Percentiles rank a stretch among this genome's conserved stretches.
Evolutionary conservation across 2,888 invertebrate genomes (phyloP).

Genomic region (Sabellastarte sp.): DNA sequence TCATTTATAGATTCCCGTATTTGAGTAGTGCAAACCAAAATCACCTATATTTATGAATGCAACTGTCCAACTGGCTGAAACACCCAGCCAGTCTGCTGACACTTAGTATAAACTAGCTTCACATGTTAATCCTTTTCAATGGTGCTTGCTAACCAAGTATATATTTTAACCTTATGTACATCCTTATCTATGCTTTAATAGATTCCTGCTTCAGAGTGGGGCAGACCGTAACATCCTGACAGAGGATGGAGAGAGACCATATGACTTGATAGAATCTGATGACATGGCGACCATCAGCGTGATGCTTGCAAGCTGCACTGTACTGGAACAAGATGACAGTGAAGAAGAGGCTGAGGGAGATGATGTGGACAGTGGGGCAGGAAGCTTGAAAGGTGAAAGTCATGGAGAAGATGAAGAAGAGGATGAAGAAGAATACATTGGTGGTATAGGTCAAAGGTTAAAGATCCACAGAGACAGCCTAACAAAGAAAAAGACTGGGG

Average conservation of each 20-base stretch:
- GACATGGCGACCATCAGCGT: slow-evolving; percentile 50
- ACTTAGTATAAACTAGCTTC: no score
- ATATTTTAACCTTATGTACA: not conserved
- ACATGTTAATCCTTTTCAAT: no score
- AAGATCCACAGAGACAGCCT: no score
- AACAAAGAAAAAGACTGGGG: no score
- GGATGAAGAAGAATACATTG: not conserved
- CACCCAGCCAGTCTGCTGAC: no score
- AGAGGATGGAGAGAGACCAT: slow-evolving; percentile 53
- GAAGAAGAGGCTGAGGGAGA: not conserved
- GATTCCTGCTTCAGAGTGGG: slow-evolving; percentile 46
- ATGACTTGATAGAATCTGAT: slow-evolving; percentile 51
- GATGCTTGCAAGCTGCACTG: slow-evolving; percentile 32
- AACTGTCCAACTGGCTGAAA: no score
- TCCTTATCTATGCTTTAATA: slow-evolving; percentile 20
- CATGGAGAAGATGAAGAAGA: not conserved
- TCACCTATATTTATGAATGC: no score
- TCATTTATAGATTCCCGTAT: no score
- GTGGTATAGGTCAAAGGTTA: no score
- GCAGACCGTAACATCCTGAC: slow-evolving; percentile 46
- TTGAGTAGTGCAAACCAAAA: no score
- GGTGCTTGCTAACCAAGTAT: no score
- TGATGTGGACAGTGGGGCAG: not conserved
- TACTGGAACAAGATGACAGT: not conserved
- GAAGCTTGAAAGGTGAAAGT: not conserved